Conservation (phyloP, 2,888 invertebrate genomes). For the Lasioglossum pauxillum region DNA sequence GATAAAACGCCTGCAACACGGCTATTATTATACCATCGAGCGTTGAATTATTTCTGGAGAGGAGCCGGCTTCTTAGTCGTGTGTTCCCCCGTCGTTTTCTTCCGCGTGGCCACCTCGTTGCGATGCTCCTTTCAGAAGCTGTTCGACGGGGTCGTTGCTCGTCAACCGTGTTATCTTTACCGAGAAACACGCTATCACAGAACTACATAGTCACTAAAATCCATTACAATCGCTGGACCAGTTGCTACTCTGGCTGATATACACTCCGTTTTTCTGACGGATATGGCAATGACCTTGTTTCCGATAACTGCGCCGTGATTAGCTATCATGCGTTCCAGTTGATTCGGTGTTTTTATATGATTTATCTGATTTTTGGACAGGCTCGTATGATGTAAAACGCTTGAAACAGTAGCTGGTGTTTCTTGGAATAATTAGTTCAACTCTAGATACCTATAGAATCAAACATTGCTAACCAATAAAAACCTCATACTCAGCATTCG, state of each 20-base stretch:
- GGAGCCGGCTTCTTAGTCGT: neutral
- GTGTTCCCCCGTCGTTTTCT: neutral
- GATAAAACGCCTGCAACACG: slow-evolving; percentile 51
- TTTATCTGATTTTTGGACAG: neutral
- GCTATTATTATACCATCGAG: slow-evolving; percentile 37
- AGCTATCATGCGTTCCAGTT: neutral
- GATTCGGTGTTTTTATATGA: neutral
- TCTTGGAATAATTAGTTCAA: neutral
- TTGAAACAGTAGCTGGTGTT: neutral
- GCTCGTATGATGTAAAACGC: neutral
- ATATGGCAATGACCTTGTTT: neutral
- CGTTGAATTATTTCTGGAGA: slow-evolving; percentile 42
- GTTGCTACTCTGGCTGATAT: neutral
- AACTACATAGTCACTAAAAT: neutral
- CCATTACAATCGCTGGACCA: neutral
- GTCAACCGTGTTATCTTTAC: neutral
- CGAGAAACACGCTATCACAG: neutral
- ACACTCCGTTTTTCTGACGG: neutral
- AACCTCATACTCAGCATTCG: neutral
- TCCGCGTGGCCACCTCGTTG: neutral
- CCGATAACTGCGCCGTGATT: neutral
- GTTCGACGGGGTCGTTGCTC: neutral
- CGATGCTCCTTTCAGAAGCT: neutral
- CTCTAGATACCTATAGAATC: too few species aligned
- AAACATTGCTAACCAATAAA: too few species aligned